Conservation (phyloP, 2,888 invertebrate species). For the Drosophila incognita region DNA sequence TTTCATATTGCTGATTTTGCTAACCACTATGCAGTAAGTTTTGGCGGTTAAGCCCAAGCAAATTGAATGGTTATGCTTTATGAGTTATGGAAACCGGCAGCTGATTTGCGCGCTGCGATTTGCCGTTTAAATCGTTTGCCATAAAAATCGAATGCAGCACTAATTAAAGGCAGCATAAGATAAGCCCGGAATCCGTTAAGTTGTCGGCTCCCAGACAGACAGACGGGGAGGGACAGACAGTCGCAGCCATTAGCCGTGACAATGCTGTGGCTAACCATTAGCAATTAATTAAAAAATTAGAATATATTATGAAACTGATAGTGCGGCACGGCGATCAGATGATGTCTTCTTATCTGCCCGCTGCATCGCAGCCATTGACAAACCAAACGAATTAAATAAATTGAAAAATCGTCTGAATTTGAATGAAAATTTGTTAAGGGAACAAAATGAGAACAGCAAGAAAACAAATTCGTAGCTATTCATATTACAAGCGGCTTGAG, state of each 20-base stretch:
- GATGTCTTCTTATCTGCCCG: slow-evolving; percentile 56
- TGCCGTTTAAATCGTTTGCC: slow-evolving; percentile 62
- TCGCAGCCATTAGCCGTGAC: slow-evolving; percentile 41
- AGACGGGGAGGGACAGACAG: slow-evolving; percentile 33
- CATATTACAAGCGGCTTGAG: slow-evolving; percentile 30
- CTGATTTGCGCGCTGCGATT: slow-evolving; percentile 71
- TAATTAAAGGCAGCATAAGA: slow-evolving; percentile 62
- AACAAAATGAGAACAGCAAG: slow-evolving; percentile 4
- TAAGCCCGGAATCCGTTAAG: slow-evolving; percentile 5
- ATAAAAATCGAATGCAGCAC: slow-evolving; percentile 68
- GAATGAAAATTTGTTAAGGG: slow-evolving; percentile 65
- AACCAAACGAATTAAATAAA: slow-evolving; percentile 77
- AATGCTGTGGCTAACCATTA: slow-evolving; percentile 75
- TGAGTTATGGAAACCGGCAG: slow-evolving; percentile 77
- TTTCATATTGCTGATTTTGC: background rate
- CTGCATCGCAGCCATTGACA: slow-evolving; percentile 61
- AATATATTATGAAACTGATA: slow-evolving; percentile 65
- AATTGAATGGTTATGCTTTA: slow-evolving; percentile 78
- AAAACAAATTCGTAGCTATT: slow-evolving; percentile 40
- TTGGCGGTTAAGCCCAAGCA: slow-evolving; percentile 56
- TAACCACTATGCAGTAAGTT: slow-evolving; percentile 48
- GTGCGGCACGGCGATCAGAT: slow-evolving; percentile 30
- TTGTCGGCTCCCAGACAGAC: slow-evolving; percentile 1
- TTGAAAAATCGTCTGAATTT: slow-evolving; percentile 66
- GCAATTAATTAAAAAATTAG: slow-evolving; percentile 81